phyloP scores from a whole-genome alignment of 2,888 invertebrate genomes.

The Argyresthia goedartella region DNA sequence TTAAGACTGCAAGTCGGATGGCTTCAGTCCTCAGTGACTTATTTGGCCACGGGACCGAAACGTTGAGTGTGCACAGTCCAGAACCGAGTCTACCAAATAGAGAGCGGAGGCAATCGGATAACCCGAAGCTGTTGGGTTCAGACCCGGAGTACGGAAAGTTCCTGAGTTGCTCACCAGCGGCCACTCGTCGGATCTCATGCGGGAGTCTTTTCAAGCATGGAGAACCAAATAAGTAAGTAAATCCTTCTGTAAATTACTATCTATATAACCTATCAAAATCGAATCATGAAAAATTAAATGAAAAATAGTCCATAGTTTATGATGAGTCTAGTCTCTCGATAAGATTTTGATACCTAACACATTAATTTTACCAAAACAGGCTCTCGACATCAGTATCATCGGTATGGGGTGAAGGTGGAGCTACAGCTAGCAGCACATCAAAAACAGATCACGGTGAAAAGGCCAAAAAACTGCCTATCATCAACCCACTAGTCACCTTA shows the following conservation, averaged over 20 bases:
- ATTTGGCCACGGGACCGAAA: constrained; percentile 54
- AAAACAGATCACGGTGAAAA: constrained; percentile 68
- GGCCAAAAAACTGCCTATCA: constrained; percentile 85
- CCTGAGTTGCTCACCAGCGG: constrained; percentile 83
- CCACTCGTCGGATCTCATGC: constrained; percentile 90
- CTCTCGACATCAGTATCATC: constrained; percentile 66
- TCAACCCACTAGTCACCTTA: constrained; percentile 88
- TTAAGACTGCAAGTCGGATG: constrained; percentile 54
- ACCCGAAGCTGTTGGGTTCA: constrained; percentile 72
- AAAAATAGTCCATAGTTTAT: background rate
- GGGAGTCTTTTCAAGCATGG: constrained; percentile 87
- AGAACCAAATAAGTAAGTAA: constrained; percentile 72
- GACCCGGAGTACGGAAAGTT: constrained; percentile 76
- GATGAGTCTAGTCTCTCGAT: background rate
- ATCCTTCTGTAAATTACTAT: no score
- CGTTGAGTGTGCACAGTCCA: constrained; percentile 51
- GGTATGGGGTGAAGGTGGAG: constrained; percentile 59
- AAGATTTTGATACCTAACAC: background rate
- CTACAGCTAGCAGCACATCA: no score
- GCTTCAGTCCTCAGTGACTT: constrained; percentile 58
- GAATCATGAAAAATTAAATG: no score
- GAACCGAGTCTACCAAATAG: constrained; percentile 55
- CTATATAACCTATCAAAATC: no score
- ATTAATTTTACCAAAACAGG: constrained; percentile 28
- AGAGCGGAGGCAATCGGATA: constrained; percentile 65